phyloP scores from a whole-genome alignment of 2,113 vertebrate genomes.

The Glaucomys volans region DNA sequence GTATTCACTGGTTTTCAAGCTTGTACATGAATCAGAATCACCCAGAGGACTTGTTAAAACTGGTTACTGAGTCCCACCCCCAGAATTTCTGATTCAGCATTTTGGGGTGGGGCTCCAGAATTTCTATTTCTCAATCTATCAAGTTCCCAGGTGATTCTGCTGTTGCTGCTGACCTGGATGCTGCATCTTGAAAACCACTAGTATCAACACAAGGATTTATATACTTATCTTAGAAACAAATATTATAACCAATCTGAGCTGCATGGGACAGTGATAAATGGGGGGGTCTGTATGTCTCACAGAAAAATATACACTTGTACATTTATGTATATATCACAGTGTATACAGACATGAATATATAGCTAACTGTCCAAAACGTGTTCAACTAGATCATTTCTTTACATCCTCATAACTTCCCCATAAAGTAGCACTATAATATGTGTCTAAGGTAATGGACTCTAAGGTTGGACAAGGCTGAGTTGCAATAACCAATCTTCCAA shows the following conservation, averaged over 20 bases:
- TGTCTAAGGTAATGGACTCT: not conserved
- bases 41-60: not conserved
- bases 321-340: not conserved
- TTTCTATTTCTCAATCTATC: constrained; percentile 10
- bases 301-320: not conserved
- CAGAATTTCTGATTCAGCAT: not conserved
- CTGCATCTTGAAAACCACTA: not conserved
- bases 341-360: not conserved
- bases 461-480: not conserved
- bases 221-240: not conserved
- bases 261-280: not conserved
- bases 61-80: not conserved
- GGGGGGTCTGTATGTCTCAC: not conserved
- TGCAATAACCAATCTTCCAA: not conserved
- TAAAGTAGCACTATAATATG: not conserved
- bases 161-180: not conserved
- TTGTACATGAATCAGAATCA: not conserved
- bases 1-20: not conserved
- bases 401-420: not conserved
- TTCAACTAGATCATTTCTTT: not conserved
- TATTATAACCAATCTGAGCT: not conserved
- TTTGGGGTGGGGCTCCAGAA: not conserved
- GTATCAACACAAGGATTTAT: not conserved
- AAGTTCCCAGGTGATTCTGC: not conserved
- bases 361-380: not conserved